Conservation (phyloP, 2,113 vertebrate genomes). For the Hippoglossus stenolepis region DNA sequence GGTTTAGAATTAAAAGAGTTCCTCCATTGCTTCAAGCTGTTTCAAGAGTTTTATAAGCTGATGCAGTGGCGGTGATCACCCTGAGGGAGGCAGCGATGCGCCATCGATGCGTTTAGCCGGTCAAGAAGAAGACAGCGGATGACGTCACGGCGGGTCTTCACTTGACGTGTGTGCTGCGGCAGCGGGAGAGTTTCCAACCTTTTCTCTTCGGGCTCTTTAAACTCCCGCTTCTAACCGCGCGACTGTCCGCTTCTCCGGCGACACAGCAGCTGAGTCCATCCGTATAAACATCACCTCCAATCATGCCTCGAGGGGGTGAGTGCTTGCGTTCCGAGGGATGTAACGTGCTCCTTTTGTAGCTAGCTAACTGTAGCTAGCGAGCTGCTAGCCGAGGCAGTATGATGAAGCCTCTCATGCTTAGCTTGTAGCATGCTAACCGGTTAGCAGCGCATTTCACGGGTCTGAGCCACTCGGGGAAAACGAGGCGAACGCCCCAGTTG, state of each 20-base stretch:
- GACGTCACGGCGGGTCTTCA: neutral
- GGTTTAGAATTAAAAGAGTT: neutral
- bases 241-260: neutral
- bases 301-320: constrained; percentile 85
- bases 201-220: constrained; percentile 39
- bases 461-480: neutral
- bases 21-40: neutral
- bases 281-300: constrained; percentile 4
- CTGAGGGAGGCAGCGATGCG: neutral
- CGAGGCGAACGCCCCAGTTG: neutral
- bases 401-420: constrained; percentile 56
- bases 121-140: neutral
- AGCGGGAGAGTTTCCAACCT: constrained; percentile 55
- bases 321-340: neutral
- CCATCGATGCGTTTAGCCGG: neutral
- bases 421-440: constrained; percentile 67
- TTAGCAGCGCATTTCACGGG: constrained; percentile 31
- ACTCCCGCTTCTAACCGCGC: neutral
- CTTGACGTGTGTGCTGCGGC: neutral
- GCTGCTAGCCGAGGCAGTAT: constrained; percentile 31
- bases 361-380: constrained; percentile 35
- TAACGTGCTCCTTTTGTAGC: constrained; percentile 1
- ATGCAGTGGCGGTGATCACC: neutral
- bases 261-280: neutral
- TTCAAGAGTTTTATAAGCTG: neutral